Base-by-base conservation (phyloP, 2,888 invertebrate genomes). In the Thalpophila matura region DNA sequence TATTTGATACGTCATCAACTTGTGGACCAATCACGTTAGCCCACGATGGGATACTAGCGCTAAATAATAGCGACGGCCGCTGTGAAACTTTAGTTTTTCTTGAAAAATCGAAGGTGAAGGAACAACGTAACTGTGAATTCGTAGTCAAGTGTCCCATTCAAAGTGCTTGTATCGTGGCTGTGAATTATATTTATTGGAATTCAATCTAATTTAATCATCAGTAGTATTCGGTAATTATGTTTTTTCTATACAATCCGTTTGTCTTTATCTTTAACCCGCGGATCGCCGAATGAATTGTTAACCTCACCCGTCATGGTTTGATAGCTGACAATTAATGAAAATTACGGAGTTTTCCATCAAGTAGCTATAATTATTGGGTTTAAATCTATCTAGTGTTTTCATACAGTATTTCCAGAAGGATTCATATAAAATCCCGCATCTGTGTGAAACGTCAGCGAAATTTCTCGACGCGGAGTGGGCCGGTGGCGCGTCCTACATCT, bases 31-130 rank as follows among this genome's bases (percentile, higher is more conserved):
- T 96, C 86, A 81, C 9, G 80, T 82, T 81, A 47, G 84, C 88
- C 91, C 97, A 97, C 97, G 97, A 96, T 95, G 91, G 91, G 88
- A 89, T 89, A 90, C 89, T 90, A 94, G 94, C 94, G 94, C 95
- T 95, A 95, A 93, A 95, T 95, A 95, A 90, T 91, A 89, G 86
- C 90, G 84, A 88, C 85, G 91, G 89, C 88, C 74, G 92, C 92
- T 89, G 89, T 82, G 82, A 86, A 89, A 92, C 87, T 88, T 93
- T 89, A 94, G 94, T 94, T 91, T 88, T 87, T 86, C 86, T 87
- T 85, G 85, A 86, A 92, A 91, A 89, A 91, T 91, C 90, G 88
- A 89, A 91, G 85, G 86, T 74, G 81, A 75, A 85, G 79, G 81
- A 89, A 71, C 77, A 80, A 68, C 79, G 77, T 81, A 76, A 66